These are phyloP conservation scores for Pseudoatta argentina DNA, from an alignment of 1,140 invertebrate genomes.

Conservation along the genomic window DNA sequence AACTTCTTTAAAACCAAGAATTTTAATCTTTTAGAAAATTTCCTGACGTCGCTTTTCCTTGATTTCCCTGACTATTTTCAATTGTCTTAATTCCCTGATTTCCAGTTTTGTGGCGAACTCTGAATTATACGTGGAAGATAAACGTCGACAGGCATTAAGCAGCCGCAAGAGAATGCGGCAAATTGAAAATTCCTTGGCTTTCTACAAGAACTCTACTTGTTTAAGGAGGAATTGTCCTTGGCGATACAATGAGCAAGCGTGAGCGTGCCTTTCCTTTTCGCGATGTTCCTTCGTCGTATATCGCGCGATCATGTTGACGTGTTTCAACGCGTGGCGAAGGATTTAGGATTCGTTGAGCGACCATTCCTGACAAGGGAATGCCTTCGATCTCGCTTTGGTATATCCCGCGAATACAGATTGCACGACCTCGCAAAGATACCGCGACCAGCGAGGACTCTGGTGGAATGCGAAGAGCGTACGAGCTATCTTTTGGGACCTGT, in stretches of 20 bases:
- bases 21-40: too few relatives aligned
- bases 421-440: neutral
- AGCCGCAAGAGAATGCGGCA: neutral
- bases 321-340: neutral
- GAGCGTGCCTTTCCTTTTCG: constrained; percentile 21
- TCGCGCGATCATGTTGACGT: constrained; percentile 10
- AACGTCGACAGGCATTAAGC: neutral
- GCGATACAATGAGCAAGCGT: neutral
- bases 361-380: constrained; percentile 26
- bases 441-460: neutral
- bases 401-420: constrained; percentile 24
- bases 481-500: constrained; percentile 25
- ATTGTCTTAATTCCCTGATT: too few relatives aligned
- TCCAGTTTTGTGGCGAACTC: too few relatives aligned
- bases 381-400: neutral
- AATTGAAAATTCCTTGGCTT: neutral
- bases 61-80: too few relatives aligned
- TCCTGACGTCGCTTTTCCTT: too few relatives aligned
- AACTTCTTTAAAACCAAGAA: too few relatives aligned
- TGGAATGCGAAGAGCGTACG: constrained; percentile 9
- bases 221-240: constrained; percentile 1
- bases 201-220: neutral
- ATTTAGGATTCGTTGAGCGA: constrained; percentile 18
- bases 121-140: neutral
- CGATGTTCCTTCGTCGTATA: neutral